Percentiles rank a stretch among this genome's conserved stretches.
Conservation (phyloP, 2,888 invertebrate genomes). For the Zhuqinia jingwanae region DNA sequence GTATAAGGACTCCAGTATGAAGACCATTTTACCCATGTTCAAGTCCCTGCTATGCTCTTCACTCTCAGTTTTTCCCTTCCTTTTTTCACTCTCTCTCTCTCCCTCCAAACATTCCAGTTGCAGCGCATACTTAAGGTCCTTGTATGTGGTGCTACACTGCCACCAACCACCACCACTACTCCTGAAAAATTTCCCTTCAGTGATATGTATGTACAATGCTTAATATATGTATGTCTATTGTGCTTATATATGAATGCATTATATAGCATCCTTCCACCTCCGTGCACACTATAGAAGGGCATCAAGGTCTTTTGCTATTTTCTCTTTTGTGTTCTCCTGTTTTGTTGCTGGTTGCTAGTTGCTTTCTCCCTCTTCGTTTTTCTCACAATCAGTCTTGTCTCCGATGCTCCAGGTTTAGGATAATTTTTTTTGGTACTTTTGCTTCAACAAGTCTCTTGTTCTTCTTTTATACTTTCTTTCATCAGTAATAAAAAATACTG, state of each 20-base stretch:
- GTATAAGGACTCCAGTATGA: too few relatives aligned
- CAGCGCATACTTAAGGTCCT: conserved; percentile 28
- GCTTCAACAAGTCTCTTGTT: conserved; percentile 72
- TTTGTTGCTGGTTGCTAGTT: too few relatives aligned
- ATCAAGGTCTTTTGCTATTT: conserved; percentile 54
- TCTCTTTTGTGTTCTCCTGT: neutral
- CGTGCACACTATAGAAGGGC: conserved; percentile 28
- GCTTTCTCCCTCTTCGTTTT: conserved; percentile 57
- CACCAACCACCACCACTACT: neutral
- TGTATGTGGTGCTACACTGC: neutral
- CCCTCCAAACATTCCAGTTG: conserved; percentile 31
- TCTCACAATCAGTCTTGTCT: conserved; percentile 53
- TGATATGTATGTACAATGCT: too few relatives aligned
- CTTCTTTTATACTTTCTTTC: conserved; percentile 52
- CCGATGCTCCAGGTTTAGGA: conserved; percentile 39
- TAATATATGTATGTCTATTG: too few relatives aligned
- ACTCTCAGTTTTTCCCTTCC: neutral
- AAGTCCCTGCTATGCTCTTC: conserved; percentile 35
- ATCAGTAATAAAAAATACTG: conserved; percentile 39
- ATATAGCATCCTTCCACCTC: neutral
- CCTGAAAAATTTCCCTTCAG: neutral
- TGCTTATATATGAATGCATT: neutral
- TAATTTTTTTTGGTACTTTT: conserved; percentile 43
- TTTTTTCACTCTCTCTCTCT: conserved; percentile 10
- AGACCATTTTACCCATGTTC: neutral